Evolutionary conservation across 2,113 vertebrate species (phyloP).

Genomic region (Desmodus rotundus): DNA sequence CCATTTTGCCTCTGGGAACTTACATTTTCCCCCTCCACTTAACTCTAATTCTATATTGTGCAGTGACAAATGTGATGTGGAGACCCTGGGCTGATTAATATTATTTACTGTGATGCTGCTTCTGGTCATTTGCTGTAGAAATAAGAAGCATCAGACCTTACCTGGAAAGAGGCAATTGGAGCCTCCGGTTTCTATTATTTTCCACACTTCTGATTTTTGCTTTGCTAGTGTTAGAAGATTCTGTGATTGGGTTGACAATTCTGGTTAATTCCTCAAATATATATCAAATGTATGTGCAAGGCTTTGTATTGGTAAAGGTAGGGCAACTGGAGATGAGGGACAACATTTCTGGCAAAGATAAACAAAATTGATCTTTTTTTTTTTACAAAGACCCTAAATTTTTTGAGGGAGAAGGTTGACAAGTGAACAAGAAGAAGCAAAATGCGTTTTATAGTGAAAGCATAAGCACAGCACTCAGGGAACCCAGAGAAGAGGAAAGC

Average conservation of each 20-base stretch:
- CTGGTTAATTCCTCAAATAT: not conserved
- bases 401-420: not conserved
- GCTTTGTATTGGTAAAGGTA: not conserved
- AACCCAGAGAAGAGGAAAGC: not conserved
- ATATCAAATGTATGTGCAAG: not conserved
- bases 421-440: not conserved
- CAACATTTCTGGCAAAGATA: not conserved
- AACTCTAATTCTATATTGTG: not conserved
- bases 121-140: not conserved
- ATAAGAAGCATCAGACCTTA: not conserved
- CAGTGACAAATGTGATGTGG: not conserved
- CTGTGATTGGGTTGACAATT: not conserved
- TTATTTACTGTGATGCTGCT: not conserved
- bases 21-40: not conserved
- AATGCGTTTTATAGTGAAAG: constrained; percentile 13
- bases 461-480: not conserved
- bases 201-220: not conserved
- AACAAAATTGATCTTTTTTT: not conserved
- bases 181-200: not conserved
- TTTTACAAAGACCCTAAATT: not conserved
- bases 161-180: not conserved
- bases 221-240: constrained; percentile 23
- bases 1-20: not conserved
- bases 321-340: no score
- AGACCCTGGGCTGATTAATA: not conserved